These are phyloP conservation scores for Rotaria sp. DNA, from an alignment of 2,888 invertebrate species.

Conservation along the genomic window DNA sequence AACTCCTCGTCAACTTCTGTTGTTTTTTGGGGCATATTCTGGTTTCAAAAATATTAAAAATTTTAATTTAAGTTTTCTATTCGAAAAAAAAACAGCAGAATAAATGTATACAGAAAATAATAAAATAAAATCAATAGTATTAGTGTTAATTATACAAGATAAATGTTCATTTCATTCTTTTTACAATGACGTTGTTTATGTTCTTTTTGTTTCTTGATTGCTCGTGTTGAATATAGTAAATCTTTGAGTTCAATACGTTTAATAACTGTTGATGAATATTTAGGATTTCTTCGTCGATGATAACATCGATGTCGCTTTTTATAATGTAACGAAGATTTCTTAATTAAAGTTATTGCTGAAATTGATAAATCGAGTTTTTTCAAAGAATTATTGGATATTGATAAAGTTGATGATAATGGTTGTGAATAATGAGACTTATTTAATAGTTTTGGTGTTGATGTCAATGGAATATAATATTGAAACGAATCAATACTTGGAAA, in stretches of 20 bases:
- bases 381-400: not conserved
- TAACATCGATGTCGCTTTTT: not conserved
- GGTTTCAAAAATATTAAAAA: too few species aligned
- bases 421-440: not conserved
- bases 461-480: not conserved
- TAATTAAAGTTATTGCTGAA: not conserved
- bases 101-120: too few species aligned
- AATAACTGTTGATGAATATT: not conserved
- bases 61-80: too few species aligned
- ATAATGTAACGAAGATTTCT: not conserved
- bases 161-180: not conserved
- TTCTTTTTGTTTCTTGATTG: not conserved
- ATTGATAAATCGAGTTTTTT: not conserved
- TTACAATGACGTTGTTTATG: not conserved
- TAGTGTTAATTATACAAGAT: not conserved
- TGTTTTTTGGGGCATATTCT: too few species aligned
- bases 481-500: not conserved
- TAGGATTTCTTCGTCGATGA: not conserved
- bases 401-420: not conserved
- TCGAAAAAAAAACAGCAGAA: too few species aligned
- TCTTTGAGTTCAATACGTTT: not conserved
- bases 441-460: not conserved
- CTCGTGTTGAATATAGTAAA: not conserved
- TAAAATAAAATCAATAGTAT: not conserved
- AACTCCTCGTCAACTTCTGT: too few species aligned